A percentile compares a stretch with the other conserved stretches of the same genome.
Conservation (phyloP, 1,140 invertebrate species). For the Babylonia areolata region DNA sequence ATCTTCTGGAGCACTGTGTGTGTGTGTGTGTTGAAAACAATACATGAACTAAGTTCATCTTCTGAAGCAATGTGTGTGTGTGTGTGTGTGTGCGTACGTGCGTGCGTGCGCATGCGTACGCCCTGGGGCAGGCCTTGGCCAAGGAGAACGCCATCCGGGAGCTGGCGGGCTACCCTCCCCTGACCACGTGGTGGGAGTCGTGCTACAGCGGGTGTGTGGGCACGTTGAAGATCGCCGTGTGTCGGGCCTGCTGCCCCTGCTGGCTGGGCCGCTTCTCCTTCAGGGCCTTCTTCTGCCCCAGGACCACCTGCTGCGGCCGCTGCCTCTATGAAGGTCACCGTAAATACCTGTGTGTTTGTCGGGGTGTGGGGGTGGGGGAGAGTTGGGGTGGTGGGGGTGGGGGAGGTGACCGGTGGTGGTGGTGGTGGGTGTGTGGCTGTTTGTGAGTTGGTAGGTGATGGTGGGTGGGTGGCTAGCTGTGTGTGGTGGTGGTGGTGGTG, state of each 20-base stretch:
- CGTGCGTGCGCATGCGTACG: too few relatives aligned
- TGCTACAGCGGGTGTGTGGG: conserved; percentile 42
- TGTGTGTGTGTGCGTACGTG: too few relatives aligned
- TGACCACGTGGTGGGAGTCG: conserved; percentile 55
- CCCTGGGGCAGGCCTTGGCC: conserved; percentile 27
- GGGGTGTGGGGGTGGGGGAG: neutral
- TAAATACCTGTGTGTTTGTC: neutral
- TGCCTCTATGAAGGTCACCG: conserved; percentile 12
- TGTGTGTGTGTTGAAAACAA: too few relatives aligned
- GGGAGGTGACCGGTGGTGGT: neutral
- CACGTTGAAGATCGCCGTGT: conserved; percentile 45
- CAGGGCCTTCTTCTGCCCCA: conserved; percentile 28
- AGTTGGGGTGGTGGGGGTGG: neutral
- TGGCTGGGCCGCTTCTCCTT: conserved; percentile 46
- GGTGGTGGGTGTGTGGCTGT: neutral
- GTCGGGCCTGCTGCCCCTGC: conserved; percentile 61
- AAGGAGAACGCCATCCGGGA: conserved; percentile 63
- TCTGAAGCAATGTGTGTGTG: too few relatives aligned
- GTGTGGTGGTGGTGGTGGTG: too few relatives aligned
- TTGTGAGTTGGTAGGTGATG: too few relatives aligned
- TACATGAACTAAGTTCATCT: too few relatives aligned
- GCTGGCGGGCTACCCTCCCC: conserved; percentile 58
- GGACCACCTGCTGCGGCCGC: conserved; percentile 22
- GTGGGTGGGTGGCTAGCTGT: too few relatives aligned
- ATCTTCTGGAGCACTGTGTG: too few relatives aligned